phyloP scores from a whole-genome alignment of 2,888 invertebrate species.

The Lasioglossum villosulum region DNA sequence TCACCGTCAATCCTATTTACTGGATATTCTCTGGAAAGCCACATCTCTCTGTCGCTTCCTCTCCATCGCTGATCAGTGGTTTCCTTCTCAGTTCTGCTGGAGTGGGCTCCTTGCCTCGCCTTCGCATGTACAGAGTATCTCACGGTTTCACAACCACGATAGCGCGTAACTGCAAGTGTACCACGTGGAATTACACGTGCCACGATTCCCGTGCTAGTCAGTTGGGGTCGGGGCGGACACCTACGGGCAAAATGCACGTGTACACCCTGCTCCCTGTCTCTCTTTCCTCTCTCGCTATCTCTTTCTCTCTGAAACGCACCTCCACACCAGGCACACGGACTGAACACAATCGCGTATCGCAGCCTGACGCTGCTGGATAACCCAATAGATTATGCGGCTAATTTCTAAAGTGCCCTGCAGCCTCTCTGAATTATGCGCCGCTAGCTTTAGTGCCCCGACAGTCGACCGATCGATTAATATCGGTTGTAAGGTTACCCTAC shows the following conservation, averaged over 20 bases:
- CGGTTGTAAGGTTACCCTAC: constrained; percentile 55
- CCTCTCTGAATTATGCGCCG: constrained; percentile 74
- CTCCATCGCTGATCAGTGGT: background rate
- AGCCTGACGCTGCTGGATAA: constrained; percentile 65
- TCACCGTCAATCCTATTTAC: background rate
- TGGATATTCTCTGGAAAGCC: background rate
- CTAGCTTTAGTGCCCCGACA: constrained; percentile 65
- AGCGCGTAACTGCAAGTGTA: constrained; percentile 16
- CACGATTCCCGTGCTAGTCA: constrained; percentile 8
- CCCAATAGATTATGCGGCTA: constrained; percentile 79
- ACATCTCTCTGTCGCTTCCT: background rate
- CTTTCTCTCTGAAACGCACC: background rate
- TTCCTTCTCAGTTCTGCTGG: background rate
- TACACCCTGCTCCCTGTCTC: background rate
- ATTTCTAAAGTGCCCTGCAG: constrained; percentile 79
- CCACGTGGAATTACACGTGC: constrained; percentile 49
- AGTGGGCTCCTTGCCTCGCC: no score
- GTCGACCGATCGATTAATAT: constrained; percentile 65
- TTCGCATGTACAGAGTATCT: background rate
- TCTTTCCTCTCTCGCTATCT: background rate
- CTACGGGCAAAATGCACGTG: constrained; percentile 9
- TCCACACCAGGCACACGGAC: background rate
- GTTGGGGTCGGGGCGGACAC: background rate
- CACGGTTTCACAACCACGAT: constrained; percentile 31
- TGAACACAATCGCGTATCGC: constrained; percentile 32